Percentiles rank a stretch among this genome's conserved stretches.
phyloP scores from a whole-genome alignment of 2,888 invertebrate species.

The Vesta saturnalis region DNA sequence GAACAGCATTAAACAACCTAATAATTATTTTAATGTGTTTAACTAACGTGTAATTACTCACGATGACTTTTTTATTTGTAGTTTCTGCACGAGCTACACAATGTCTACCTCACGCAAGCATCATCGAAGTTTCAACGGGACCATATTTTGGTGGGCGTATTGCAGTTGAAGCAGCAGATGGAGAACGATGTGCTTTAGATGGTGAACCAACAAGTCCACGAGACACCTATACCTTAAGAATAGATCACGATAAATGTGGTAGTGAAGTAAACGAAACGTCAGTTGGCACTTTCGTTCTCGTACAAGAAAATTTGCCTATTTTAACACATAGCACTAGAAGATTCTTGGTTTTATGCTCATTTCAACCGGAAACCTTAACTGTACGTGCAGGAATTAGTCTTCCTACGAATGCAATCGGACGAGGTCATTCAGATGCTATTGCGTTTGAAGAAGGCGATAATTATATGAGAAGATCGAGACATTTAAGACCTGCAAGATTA shows the following conservation, averaged over 20 bases:
- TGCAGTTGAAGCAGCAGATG: slow-evolving; percentile 77
- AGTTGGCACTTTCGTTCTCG: slow-evolving; percentile 83
- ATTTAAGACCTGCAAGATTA: slow-evolving; percentile 51
- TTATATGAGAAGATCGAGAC: slow-evolving; percentile 52
- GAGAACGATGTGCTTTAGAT: slow-evolving; percentile 76
- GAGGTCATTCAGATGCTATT: slow-evolving; percentile 58
- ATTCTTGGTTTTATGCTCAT: slow-evolving; percentile 83
- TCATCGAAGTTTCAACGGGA: slow-evolving; percentile 85
- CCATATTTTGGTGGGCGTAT: slow-evolving; percentile 84
- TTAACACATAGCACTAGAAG: slow-evolving; percentile 79
- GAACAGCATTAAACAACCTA: slow-evolving; percentile 3
- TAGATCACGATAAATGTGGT: slow-evolving; percentile 77
- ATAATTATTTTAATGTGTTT: slow-evolving; percentile 6
- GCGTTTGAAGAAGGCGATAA: slow-evolving; percentile 51
- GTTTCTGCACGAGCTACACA: slow-evolving; percentile 80
- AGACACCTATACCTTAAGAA: slow-evolving; percentile 78
- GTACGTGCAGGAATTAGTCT: slow-evolving; percentile 81
- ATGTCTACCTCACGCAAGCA: slow-evolving; percentile 82
- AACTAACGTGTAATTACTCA: slow-evolving; percentile 20
- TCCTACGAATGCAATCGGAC: slow-evolving; percentile 65
- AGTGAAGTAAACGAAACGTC: slow-evolving; percentile 81
- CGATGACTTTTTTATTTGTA: not conserved
- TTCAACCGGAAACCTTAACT: slow-evolving; percentile 83
- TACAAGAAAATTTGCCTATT: slow-evolving; percentile 84
- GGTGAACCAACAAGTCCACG: slow-evolving; percentile 78